Conservation (phyloP, 2,113 vertebrate species). For the Antigone vipio region DNA sequence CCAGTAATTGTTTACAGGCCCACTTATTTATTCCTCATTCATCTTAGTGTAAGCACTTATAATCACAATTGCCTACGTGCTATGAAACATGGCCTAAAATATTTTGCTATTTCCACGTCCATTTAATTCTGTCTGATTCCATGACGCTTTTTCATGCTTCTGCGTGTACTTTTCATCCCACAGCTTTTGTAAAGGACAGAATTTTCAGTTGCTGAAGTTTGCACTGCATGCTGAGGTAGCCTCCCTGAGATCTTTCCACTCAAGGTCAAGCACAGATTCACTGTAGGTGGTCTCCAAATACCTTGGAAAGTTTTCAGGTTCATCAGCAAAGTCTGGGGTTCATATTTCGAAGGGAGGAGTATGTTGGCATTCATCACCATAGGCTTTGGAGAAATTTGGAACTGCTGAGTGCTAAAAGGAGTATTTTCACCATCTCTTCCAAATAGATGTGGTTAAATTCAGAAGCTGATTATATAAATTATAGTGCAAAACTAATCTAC, state of each 20-base stretch:
- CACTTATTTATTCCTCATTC: not conserved
- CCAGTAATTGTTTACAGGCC: not conserved
- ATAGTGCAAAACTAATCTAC: not conserved
- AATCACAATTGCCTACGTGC: not conserved
- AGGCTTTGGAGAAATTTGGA: not conserved
- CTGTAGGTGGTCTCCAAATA: not conserved
- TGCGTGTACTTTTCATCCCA: not conserved
- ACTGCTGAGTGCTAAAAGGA: not conserved
- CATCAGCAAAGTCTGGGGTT: not conserved
- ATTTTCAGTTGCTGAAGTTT: not conserved
- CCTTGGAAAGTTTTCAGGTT: not conserved
- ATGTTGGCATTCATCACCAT: not conserved
- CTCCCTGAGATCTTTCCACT: not conserved
- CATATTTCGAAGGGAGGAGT: not conserved
- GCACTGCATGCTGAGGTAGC: not conserved
- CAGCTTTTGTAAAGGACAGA: not conserved
- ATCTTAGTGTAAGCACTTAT: not conserved
- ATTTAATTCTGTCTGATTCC: not conserved
- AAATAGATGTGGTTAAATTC: not conserved
- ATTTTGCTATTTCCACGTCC: not conserved
- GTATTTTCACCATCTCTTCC: not conserved
- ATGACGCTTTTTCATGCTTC: not conserved
- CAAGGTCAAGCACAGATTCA: not conserved
- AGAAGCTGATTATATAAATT: not conserved
- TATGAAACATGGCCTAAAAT: not conserved